A percentile compares a stretch with the other conserved stretches of the same genome.
Conservation (phyloP, 2,888 invertebrate species). For the Argyresthia albistria region DNA sequence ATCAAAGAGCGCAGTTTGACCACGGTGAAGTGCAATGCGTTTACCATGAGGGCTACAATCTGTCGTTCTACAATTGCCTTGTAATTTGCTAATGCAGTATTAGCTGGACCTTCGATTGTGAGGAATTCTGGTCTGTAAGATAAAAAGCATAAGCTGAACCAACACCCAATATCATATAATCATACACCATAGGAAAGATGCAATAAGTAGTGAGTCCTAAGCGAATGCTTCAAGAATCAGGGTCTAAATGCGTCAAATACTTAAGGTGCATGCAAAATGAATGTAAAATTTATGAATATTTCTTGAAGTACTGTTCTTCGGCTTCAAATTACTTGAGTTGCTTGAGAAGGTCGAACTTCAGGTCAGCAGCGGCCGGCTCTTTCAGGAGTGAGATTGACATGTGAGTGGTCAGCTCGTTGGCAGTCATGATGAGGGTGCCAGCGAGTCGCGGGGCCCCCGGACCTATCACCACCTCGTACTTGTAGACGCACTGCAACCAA, state of each 20-base stretch:
- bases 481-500: conserved; percentile 28
- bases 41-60: conserved; percentile 36
- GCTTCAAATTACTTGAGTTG: neutral
- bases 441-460: conserved; percentile 21
- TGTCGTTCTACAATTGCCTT: conserved; percentile 41
- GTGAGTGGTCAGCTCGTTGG: conserved; percentile 35
- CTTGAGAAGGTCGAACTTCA: too few species aligned
- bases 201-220: too few species aligned
- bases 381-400: conserved; percentile 14
- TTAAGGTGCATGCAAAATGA: too few species aligned
- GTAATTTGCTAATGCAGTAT: conserved; percentile 35
- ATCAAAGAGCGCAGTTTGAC: conserved; percentile 29
- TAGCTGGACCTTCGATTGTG: conserved; percentile 43
- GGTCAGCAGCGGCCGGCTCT: neutral
- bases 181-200: too few species aligned
- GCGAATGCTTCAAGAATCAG: too few species aligned
- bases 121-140: conserved; percentile 10
- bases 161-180: too few species aligned
- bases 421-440: conserved; percentile 29
- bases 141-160: too few species aligned
- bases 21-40: conserved; percentile 15
- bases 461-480: conserved; percentile 30
- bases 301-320: neutral
- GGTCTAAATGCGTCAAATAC: too few species aligned
- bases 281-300: neutral